These are phyloP conservation scores for Osmoderma eremita DNA, from an alignment of 2,888 invertebrate genomes.

Conservation along the genomic window DNA sequence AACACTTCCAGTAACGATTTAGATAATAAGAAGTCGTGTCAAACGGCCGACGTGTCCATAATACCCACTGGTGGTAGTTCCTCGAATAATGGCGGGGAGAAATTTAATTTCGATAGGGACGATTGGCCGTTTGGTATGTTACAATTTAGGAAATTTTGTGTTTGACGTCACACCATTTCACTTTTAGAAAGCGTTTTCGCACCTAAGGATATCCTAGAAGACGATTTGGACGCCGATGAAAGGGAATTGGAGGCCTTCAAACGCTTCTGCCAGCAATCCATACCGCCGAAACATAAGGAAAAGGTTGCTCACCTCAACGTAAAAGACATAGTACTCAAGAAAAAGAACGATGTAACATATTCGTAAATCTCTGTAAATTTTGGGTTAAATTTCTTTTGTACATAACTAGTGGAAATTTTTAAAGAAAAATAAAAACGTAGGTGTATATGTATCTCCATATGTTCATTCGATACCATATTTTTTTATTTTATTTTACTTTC, in stretches of 20 bases:
- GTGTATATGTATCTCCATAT: slow-evolving; percentile 17
- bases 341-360: slow-evolving; percentile 65
- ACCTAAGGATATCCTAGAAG: slow-evolving; percentile 82
- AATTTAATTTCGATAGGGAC: slow-evolving; percentile 58
- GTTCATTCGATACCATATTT: slow-evolving; percentile 18
- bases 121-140: slow-evolving; percentile 61
- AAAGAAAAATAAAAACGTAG: slow-evolving; percentile 12
- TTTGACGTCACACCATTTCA: slow-evolving; percentile 4
- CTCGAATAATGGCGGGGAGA: slow-evolving; percentile 54
- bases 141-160: neutral
- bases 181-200: slow-evolving; percentile 76
- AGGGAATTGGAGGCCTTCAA: slow-evolving; percentile 88
- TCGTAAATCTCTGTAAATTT: slow-evolving; percentile 48
- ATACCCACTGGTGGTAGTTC: slow-evolving; percentile 57
- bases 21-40: slow-evolving; percentile 55
- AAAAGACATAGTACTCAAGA: slow-evolving; percentile 78
- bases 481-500: slow-evolving; percentile 16
- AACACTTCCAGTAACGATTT: slow-evolving; percentile 51
- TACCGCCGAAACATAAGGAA: slow-evolving; percentile 79
- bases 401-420: slow-evolving; percentile 30
- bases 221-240: slow-evolving; percentile 82
- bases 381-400: too few relatives aligned
- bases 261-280: slow-evolving; percentile 85
- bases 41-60: slow-evolving; percentile 62
- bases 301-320: slow-evolving; percentile 80